phyloP scores from a whole-genome alignment of 2,888 invertebrate species.

The Blera fallax region DNA sequence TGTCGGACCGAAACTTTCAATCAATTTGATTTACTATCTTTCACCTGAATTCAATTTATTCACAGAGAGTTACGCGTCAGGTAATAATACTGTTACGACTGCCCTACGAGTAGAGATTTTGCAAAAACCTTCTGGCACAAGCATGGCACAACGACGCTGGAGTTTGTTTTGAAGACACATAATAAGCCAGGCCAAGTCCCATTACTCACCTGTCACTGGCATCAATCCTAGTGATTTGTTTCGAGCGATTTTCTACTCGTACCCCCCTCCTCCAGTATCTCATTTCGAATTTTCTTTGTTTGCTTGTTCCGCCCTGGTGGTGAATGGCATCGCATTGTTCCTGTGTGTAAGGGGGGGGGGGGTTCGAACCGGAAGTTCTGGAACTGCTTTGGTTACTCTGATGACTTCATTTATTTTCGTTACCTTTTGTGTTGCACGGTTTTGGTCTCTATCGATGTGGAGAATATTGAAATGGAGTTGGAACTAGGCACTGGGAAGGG shows the following conservation, averaged over 20 bases:
- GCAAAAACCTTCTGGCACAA: neutral
- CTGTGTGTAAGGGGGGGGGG: neutral
- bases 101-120: neutral
- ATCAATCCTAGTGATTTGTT: conserved; percentile 73
- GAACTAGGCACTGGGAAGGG: neutral
- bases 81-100: conserved; percentile 56
- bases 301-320: neutral
- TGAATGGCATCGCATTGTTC: conserved; percentile 6
- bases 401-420: conserved; percentile 71
- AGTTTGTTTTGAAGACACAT: conserved; percentile 60
- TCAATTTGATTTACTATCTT: conserved; percentile 71
- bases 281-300: conserved; percentile 42
- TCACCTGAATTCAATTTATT: conserved; percentile 69
- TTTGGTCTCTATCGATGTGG: conserved; percentile 16
- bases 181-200: conserved; percentile 70
- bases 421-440: conserved; percentile 28
- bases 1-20: conserved; percentile 64
- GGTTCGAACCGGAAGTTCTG: conserved; percentile 42
- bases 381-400: conserved; percentile 49
- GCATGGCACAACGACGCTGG: neutral
- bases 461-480: conserved; percentile 50
- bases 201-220: conserved; percentile 71
- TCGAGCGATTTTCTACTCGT: conserved; percentile 45
- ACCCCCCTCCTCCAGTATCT: neutral
- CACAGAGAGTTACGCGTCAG: conserved; percentile 33